Percentiles rank a stretch among this genome's conserved stretches.
phyloP scores from a whole-genome alignment of 2,888 invertebrate genomes.

The Drosophila colorata region DNA sequence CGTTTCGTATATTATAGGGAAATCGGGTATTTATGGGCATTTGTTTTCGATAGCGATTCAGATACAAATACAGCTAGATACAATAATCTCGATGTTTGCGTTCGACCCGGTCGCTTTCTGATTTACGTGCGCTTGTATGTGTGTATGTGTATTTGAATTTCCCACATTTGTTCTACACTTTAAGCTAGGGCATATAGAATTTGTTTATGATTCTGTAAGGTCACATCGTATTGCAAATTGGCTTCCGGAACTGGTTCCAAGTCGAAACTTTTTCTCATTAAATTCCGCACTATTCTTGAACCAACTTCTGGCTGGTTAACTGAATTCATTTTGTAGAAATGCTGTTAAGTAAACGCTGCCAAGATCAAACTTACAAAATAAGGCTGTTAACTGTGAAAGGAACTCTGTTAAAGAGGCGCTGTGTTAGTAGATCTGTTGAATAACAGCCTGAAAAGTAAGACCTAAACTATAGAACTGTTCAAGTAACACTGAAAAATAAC shows the following conservation, averaged over 20 bases:
- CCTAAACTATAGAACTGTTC: too few relatives aligned
- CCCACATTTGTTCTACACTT: conserved; percentile 43
- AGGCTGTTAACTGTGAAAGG: too few relatives aligned
- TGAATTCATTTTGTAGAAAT: too few relatives aligned
- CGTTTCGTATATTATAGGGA: conserved; percentile 40
- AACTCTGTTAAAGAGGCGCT: background rate
- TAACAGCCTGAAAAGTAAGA: too few relatives aligned
- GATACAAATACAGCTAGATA: conserved; percentile 51
- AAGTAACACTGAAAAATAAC: too few relatives aligned
- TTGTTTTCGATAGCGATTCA: conserved; percentile 55
- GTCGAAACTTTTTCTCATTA: background rate
- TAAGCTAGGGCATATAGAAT: background rate
- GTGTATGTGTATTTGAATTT: conserved; percentile 21
- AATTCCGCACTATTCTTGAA: too few relatives aligned
- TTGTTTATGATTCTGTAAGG: background rate
- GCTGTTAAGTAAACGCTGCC: too few relatives aligned
- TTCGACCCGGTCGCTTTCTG: conserved; percentile 11
- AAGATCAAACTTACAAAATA: too few relatives aligned
- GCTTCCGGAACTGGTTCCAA: background rate
- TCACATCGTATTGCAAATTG: background rate
- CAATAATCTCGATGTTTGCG: conserved; percentile 33
- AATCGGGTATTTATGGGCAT: conserved; percentile 65
- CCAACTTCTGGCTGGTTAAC: too few relatives aligned
- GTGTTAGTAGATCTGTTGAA: background rate
- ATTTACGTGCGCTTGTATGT: conserved; percentile 1